phyloP scores from a whole-genome alignment of 1,140 invertebrate species.

The Hesperophylax magnus region DNA sequence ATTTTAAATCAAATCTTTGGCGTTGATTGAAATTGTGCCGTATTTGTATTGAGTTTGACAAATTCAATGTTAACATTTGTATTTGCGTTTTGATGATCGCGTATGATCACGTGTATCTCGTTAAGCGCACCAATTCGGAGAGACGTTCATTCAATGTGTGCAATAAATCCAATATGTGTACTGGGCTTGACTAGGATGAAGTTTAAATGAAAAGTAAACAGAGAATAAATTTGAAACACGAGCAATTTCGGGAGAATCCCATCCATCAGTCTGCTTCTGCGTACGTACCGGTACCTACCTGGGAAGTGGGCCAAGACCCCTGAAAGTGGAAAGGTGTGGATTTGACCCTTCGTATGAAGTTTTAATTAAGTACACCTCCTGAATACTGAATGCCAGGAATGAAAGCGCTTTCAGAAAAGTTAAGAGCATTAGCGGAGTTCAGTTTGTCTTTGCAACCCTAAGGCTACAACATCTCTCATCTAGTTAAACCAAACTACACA shows the following conservation, averaged over 20 bases:
- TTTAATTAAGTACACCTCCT: slow-evolving; percentile 54
- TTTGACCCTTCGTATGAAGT: slow-evolving; percentile 54
- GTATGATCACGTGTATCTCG: too few species aligned
- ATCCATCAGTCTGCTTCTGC: slow-evolving; percentile 15
- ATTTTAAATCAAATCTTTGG: too few species aligned
- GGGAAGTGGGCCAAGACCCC: slow-evolving; percentile 1
- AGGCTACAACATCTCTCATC: slow-evolving; percentile 29
- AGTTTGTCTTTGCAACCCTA: slow-evolving; percentile 53
- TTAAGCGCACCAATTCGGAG: too few species aligned
- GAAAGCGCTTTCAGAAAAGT: slow-evolving; percentile 55
- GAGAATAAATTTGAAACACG: slow-evolving; percentile 38
- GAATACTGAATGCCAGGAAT: slow-evolving; percentile 52
- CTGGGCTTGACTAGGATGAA: slow-evolving; percentile 14
- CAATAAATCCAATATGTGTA: slow-evolving; percentile 9
- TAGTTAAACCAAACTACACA: background rate
- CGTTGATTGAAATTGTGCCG: too few species aligned
- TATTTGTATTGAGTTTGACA: too few species aligned
- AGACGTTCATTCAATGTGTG: background rate
- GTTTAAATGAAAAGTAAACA: slow-evolving; percentile 42
- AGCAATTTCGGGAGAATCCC: slow-evolving; percentile 18
- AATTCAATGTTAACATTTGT: too few species aligned
- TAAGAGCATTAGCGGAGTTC: slow-evolving; percentile 54
- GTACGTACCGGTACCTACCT: slow-evolving; percentile 3
- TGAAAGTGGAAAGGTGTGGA: slow-evolving; percentile 39
- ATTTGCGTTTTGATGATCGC: too few species aligned